Evolutionary conservation across 1,140 invertebrate species (phyloP), one percentile per base, ranked within the genome.

Genomic region (Hypsibius dujardini): DNA sequence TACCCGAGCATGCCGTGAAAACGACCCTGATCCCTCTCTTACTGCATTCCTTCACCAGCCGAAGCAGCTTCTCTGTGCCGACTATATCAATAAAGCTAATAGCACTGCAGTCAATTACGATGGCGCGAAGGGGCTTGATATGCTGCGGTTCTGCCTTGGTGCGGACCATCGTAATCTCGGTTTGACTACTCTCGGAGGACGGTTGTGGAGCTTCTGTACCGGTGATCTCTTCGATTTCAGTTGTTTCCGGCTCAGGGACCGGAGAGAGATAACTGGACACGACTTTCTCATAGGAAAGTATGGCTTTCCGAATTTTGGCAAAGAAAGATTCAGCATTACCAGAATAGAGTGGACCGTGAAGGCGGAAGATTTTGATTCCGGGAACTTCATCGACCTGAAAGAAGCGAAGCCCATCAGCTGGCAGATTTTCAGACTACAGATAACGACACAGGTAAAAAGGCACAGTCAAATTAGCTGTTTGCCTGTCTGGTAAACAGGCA

Each of bases 341-440:
- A 74, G 80, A 83, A 74, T 81, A 82, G n/a, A 83, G 70, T 28
- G 80, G 78, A 42, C 79, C 77, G 59, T 81, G 78, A 73, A 82
- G 82, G 45, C 79, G 76, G 75, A 81, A 82, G 2, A 83, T 77
- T 71, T 78, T 80, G 12, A 82, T 74, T 7, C 79, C 78, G 2
- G 76, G 76, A 70, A 78, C 74, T 72, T 81, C 79, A 46, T 75
- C 70, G 46, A 77, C 76, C 40, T 72, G 0, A 46, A 1, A 28
- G 28, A 46, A 47, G 15, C 28, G 28, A 28, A 28, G 28, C 28
- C 28, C 28, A 28, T 28, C 28, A 28, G 28, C 28, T 28, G 28
- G 28, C 28, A 28, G 28, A 28, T 28, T 28, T 28, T 28, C 28
- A 28, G 28, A 28, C 28, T 28, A 28, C 28, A 28, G 28, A 28